Conservation (phyloP, 2,888 invertebrate genomes). For the Andrena hattorfiana region DNA sequence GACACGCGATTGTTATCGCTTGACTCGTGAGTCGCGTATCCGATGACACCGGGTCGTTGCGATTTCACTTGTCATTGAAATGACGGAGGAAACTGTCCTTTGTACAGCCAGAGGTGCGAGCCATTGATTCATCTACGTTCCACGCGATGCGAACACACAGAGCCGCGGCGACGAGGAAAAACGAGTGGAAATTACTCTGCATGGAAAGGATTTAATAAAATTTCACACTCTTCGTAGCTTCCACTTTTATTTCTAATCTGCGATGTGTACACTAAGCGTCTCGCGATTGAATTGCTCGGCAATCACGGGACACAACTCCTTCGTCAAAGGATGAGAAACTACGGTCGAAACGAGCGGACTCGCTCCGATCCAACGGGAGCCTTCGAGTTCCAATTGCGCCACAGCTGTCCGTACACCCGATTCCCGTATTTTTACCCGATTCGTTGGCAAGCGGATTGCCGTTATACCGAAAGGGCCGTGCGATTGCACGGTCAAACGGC, state of each 20-base stretch:
- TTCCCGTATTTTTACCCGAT: background rate
- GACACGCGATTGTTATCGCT: slow-evolving; percentile 15
- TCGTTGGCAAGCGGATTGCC: slow-evolving; percentile 9
- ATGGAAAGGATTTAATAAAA: background rate
- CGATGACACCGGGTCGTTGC: slow-evolving; percentile 2
- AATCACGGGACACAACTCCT: background rate
- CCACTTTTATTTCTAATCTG: no score
- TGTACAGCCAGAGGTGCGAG: background rate
- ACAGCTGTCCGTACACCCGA: background rate
- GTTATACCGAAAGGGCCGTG: slow-evolving; percentile 5
- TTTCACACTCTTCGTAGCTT: background rate
- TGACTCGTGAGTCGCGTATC: slow-evolving; percentile 15
- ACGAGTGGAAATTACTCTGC: background rate
- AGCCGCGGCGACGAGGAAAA: no score
- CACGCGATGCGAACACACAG: background rate
- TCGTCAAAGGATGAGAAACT: background rate
- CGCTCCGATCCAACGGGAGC: background rate
- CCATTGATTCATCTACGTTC: background rate
- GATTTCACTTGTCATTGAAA: slow-evolving; percentile 10
- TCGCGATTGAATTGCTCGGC: background rate
- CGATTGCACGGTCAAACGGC: slow-evolving; percentile 17
- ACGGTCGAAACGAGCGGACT: background rate
- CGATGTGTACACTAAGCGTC: background rate
- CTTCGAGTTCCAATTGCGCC: background rate
- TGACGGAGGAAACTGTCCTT: background rate